Percentiles rank a stretch among this genome's conserved stretches.
Evolutionary conservation across 2,888 invertebrate genomes (phyloP).

Genomic region (Pegoplata infirma): DNA sequence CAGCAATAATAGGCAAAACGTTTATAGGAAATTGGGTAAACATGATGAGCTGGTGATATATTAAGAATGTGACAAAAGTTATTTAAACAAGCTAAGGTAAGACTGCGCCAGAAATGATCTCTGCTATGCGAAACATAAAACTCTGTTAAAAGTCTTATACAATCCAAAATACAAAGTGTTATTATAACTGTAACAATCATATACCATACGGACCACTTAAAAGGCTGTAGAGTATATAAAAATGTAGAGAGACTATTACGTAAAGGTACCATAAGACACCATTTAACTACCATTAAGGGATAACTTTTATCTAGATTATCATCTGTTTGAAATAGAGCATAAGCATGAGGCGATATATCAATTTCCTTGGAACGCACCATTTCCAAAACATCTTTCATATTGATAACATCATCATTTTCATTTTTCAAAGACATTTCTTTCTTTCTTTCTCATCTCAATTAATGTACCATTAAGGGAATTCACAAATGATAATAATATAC

Average conservation of each 20-base stretch:
- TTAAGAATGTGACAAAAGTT: conserved; percentile 68
- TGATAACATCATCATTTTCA: conserved; percentile 63
- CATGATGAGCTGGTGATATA: conserved; percentile 43
- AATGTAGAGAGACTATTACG: conserved; percentile 69
- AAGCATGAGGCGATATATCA: conserved; percentile 69
- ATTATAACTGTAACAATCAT: neutral
- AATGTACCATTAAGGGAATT: conserved; percentile 63
- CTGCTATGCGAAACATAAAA: neutral
- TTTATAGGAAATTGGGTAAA: conserved; percentile 5
- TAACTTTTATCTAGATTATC: conserved; percentile 70
- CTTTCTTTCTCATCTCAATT: neutral
- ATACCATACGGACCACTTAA: conserved; percentile 54
- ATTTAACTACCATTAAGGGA: conserved; percentile 69
- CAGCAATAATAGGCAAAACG: conserved; percentile 65
- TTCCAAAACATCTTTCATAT: conserved; percentile 69
- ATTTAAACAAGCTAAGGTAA: conserved; percentile 36
- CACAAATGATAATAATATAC: conserved; percentile 2
- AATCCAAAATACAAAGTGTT: neutral
- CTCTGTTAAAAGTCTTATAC: neutral
- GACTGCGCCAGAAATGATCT: neutral
- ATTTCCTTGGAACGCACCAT: conserved; percentile 65
- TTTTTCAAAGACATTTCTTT: conserved; percentile 66
- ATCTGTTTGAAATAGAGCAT: conserved; percentile 67
- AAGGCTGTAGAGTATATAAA: conserved; percentile 70
- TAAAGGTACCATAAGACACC: conserved; percentile 72